A percentile compares a stretch with the other conserved stretches of the same genome.
Evolutionary conservation across 1,140 invertebrate species (phyloP).

Genomic region (Drosophila watanabei): DNA sequence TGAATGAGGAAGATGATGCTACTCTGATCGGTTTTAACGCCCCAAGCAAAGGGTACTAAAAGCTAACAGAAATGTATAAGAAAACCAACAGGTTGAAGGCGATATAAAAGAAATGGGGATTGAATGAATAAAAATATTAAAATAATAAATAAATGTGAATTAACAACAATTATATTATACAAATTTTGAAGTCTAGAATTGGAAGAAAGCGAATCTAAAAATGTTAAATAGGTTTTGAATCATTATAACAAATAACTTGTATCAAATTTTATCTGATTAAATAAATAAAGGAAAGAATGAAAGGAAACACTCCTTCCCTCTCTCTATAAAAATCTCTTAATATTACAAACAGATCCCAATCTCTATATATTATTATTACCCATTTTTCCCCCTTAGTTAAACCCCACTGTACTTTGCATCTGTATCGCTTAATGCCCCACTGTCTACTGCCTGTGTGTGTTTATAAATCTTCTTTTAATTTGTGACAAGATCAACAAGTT

Average conservation of each 20-base stretch:
- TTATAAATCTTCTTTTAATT: constrained; percentile 85
- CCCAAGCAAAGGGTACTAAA: constrained; percentile 53
- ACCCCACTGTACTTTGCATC: constrained; percentile 39
- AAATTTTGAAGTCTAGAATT: too few species aligned
- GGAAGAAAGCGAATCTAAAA: too few species aligned
- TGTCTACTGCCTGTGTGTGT: constrained; percentile 54
- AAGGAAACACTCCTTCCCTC: too few species aligned
- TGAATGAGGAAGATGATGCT: constrained; percentile 34
- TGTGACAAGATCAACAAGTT: constrained; percentile 86
- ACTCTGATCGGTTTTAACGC: constrained; percentile 49
- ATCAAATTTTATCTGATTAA: too few species aligned
- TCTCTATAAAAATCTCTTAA: not conserved
- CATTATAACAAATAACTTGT: too few species aligned
- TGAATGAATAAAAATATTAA: not conserved
- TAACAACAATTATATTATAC: too few species aligned
- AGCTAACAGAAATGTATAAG: constrained; percentile 38
- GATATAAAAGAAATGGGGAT: not conserved
- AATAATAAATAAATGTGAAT: not conserved
- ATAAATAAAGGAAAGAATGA: too few species aligned
- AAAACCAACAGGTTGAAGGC: not conserved
- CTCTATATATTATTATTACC: not conserved
- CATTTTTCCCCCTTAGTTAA: not conserved
- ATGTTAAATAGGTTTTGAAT: too few species aligned
- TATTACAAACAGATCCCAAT: too few species aligned
- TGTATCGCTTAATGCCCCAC: constrained; percentile 23